Evolutionary conservation across 1,140 invertebrate genomes (phyloP).

Genomic region (Aplysia californica): DNA sequence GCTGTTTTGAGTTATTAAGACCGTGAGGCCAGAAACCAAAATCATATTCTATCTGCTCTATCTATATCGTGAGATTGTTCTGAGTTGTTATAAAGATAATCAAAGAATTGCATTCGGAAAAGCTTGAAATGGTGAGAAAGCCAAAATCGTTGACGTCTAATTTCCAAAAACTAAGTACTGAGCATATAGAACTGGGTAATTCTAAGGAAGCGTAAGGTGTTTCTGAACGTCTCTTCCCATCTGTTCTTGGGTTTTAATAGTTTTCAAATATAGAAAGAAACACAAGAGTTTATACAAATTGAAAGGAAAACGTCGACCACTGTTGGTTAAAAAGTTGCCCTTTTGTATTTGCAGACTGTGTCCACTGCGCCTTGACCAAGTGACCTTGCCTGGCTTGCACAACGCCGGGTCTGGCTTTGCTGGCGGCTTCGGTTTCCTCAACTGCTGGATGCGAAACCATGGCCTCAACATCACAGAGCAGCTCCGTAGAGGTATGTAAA

Average conservation of each 20-base stretch:
- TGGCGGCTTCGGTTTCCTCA: constrained; percentile 19
- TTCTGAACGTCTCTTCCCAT: background rate
- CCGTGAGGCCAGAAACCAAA: too few relatives aligned
- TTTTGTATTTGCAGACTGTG: constrained; percentile 18
- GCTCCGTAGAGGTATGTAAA: constrained; percentile 10
- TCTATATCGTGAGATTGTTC: too few relatives aligned
- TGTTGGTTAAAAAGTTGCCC: background rate
- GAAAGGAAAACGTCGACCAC: too few relatives aligned
- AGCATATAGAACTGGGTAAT: too few relatives aligned
- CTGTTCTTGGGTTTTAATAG: background rate
- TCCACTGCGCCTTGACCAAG: constrained; percentile 18
- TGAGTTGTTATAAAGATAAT: too few relatives aligned
- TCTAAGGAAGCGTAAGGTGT: too few relatives aligned
- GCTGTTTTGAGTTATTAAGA: too few relatives aligned
- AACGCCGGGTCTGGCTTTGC: constrained; percentile 32
- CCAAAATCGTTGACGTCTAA: too few relatives aligned
- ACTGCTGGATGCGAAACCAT: constrained; percentile 31
- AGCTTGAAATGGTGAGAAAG: too few relatives aligned
- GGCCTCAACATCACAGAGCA: constrained; percentile 16
- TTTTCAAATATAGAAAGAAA: background rate
- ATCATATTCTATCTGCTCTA: too few relatives aligned
- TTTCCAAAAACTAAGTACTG: too few relatives aligned
- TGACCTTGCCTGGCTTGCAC: constrained; percentile 29
- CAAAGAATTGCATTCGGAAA: too few relatives aligned
- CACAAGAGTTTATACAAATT: background rate